phyloP scores from a whole-genome alignment of 2,888 invertebrate genomes.

The Xestoiulus laeticollis region DNA sequence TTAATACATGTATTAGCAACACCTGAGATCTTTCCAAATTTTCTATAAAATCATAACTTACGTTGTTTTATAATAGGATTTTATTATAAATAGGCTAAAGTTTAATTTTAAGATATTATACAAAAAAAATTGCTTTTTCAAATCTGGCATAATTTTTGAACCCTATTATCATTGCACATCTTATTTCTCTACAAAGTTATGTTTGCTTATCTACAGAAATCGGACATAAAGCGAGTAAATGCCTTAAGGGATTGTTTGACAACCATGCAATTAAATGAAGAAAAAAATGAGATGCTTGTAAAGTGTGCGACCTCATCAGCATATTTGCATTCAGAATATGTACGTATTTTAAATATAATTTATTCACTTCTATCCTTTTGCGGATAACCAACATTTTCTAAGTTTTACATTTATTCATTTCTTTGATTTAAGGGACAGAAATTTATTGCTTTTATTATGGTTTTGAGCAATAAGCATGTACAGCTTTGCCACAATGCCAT shows the following conservation, averaged over 20 bases:
- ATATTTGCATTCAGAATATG: conserved; percentile 27
- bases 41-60: too few species aligned
- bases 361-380: not conserved
- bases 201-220: not conserved
- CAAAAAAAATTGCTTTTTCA: too few species aligned
- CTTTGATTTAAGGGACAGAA: conserved; percentile 42
- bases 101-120: too few species aligned
- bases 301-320: conserved; percentile 43
- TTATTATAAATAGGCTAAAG: too few species aligned
- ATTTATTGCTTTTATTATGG: conserved; percentile 31
- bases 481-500: conserved; percentile 18
- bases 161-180: too few species aligned
- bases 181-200: too few species aligned
- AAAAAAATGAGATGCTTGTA: not conserved
- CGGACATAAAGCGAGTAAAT: conserved; percentile 25
- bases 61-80: too few species aligned
- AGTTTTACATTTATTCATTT: not conserved
- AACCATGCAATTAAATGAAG: not conserved
- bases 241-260: conserved; percentile 12
- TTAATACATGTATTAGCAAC: too few species aligned
- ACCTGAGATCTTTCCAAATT: too few species aligned
- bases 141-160: too few species aligned
- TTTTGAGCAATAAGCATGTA: not conserved
- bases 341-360: not conserved
- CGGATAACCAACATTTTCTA: not conserved